Percentiles rank a stretch among this genome's conserved stretches.
phyloP scores from a whole-genome alignment of 1,140 invertebrate genomes.

The Zophobas atratus region DNA sequence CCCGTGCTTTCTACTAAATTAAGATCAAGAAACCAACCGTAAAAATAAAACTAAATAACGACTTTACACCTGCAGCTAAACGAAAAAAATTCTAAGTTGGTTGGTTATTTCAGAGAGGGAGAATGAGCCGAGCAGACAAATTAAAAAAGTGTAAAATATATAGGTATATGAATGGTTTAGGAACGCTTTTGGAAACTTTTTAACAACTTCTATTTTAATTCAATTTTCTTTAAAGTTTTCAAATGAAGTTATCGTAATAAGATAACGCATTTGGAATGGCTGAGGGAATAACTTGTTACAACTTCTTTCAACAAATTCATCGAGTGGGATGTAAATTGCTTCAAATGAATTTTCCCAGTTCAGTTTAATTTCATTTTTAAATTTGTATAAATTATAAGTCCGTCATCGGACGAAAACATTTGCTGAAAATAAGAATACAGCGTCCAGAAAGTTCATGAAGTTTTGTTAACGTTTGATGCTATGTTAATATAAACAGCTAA shows the following conservation, averaged over 20 bases:
- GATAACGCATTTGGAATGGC: conserved; percentile 51
- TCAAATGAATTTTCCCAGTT: conserved; percentile 21
- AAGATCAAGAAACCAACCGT: neutral
- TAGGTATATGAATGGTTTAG: conserved; percentile 51
- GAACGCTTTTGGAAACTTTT: conserved; percentile 53
- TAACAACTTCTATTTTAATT: conserved; percentile 58
- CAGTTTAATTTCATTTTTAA: conserved; percentile 6
- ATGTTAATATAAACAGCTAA: no score
- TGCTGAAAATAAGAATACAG: no score
- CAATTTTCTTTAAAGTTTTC: conserved; percentile 52
- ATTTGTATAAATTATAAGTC: neutral
- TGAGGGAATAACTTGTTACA: conserved; percentile 41
- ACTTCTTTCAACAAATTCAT: conserved; percentile 44
- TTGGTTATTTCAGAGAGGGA: neutral
- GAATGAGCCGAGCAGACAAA: conserved; percentile 6
- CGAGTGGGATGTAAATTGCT: conserved; percentile 14
- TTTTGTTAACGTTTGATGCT: no score
- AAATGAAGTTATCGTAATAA: conserved; percentile 56
- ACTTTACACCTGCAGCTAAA: conserved; percentile 1
- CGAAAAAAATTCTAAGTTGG: neutral
- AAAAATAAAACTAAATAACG: conserved; percentile 9
- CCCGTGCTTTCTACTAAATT: neutral
- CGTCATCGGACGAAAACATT: neutral
- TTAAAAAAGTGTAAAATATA: conserved; percentile 44
- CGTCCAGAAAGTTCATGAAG: no score